These are phyloP conservation scores for Barnardius zonarius DNA, from an alignment of 2,113 vertebrate species.

Conservation along the genomic window DNA sequence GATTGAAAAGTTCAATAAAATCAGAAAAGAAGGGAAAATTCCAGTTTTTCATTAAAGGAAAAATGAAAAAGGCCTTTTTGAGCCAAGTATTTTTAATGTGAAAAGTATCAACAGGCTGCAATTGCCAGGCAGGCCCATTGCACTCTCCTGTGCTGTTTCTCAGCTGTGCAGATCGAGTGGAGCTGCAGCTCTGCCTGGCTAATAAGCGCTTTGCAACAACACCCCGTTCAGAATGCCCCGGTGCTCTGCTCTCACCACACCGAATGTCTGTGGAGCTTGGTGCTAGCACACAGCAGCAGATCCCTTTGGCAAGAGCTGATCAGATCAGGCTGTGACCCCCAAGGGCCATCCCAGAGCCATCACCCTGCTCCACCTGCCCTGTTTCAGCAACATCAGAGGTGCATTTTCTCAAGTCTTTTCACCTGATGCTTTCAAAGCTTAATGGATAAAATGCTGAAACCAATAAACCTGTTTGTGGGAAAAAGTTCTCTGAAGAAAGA, in stretches of 20 bases:
- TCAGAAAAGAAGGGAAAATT: not conserved
- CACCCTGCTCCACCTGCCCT: not conserved
- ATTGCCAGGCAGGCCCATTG: too few relatives aligned
- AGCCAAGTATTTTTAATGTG: not conserved
- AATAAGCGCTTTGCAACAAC: not conserved
- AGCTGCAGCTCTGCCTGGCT: not conserved
- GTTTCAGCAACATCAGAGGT: not conserved
- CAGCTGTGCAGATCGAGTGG: not conserved
- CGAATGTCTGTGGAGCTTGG: not conserved
- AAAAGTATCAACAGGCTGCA: not conserved
- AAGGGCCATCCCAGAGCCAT: not conserved
- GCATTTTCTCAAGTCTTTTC: not conserved
- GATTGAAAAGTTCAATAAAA: constrained; percentile 27
- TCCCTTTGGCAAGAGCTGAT: not conserved
- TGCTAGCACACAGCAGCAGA: accelerated
- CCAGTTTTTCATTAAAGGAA: not conserved
- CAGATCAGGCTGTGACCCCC: not conserved
- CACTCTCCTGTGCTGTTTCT: not conserved
- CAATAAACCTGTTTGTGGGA: not conserved
- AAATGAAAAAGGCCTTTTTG: not conserved
- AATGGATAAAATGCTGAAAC: not conserved
- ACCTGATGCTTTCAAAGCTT: not conserved
- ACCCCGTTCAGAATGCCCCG: not conserved
- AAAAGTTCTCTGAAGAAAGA: not conserved
- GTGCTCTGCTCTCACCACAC: accelerated